Evolutionary conservation across 2,888 invertebrate genomes (phyloP).

Genomic region (Calliopum simillimum): DNA sequence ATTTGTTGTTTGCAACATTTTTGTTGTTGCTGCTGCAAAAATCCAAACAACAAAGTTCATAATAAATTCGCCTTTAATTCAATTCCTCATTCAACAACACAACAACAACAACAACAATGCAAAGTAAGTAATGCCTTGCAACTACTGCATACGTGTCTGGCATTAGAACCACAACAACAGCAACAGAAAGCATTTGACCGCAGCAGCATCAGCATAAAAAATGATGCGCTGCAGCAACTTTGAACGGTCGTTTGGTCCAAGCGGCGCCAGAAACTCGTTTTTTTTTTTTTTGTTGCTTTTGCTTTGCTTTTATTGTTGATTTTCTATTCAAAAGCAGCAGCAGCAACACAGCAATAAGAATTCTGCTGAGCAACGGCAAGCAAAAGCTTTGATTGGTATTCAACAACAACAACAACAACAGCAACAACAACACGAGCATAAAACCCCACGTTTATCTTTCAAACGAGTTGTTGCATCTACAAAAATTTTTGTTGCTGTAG

Average conservation of each 20-base stretch:
- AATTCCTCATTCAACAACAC: background rate
- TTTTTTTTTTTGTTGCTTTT: background rate
- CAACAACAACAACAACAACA: slow-evolving; percentile 17
- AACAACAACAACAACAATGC: background rate
- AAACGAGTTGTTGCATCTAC: slow-evolving; percentile 47
- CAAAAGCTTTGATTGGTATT: slow-evolving; percentile 7
- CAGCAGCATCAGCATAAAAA: slow-evolving; percentile 3
- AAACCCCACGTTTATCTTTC: slow-evolving; percentile 46
- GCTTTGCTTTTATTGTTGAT: background rate
- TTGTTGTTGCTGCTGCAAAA: slow-evolving; percentile 15
- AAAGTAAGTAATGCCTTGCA: background rate
- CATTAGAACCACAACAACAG: slow-evolving; percentile 15
- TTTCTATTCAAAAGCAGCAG: slow-evolving; percentile 39
- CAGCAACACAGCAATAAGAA: slow-evolving; percentile 17
- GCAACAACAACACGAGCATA: slow-evolving; percentile 6
- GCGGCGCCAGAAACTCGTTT: slow-evolving; percentile 49
- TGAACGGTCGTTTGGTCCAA: slow-evolving; percentile 13
- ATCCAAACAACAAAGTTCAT: background rate
- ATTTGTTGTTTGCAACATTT: background rate
- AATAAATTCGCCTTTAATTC: slow-evolving; percentile 24
- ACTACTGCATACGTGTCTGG: slow-evolving; percentile 4
- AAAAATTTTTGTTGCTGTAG: slow-evolving; percentile 28
- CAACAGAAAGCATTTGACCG: slow-evolving; percentile 8
- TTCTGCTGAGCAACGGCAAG: slow-evolving; percentile 9
- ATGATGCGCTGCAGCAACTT: background rate